These are phyloP conservation scores for Oryzias javanicus DNA, from an alignment of 2,113 vertebrate species.

Conservation along the genomic window DNA sequence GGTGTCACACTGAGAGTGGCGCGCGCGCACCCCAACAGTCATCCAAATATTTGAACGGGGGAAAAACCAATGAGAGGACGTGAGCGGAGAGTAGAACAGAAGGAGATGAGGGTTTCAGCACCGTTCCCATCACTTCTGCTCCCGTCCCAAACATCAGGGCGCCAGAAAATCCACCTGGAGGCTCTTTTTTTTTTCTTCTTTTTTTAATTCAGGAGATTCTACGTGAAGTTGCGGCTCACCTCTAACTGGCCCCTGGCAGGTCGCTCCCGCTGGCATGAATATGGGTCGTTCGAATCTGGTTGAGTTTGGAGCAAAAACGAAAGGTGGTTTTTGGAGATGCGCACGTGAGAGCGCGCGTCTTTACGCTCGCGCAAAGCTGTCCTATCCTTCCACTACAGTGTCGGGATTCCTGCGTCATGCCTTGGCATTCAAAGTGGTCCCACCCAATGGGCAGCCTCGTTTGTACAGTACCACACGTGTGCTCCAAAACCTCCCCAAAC, in stretches of 20 bases:
- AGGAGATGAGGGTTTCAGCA: conserved; percentile 61
- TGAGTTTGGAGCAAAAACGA: not conserved
- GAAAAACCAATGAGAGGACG: conserved; percentile 3
- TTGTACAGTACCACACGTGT: not conserved
- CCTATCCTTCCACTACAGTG: not conserved
- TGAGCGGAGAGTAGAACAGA: conserved; percentile 36
- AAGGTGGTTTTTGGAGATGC: too few relatives aligned
- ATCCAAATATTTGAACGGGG: conserved; percentile 5
- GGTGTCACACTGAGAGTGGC: not conserved
- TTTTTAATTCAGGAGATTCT: too few relatives aligned
- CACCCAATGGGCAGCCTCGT: conserved; percentile 48
- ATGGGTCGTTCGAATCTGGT: conserved; percentile 34
- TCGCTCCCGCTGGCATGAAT: conserved; percentile 16
- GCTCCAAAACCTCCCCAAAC: too few relatives aligned
- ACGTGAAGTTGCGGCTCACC: conserved; percentile 33
- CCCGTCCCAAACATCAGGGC: conserved; percentile 31
- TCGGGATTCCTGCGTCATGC: conserved; percentile 59
- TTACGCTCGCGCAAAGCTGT: not conserved
- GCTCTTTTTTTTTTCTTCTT: not conserved
- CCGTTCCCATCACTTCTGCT: conserved; percentile 58
- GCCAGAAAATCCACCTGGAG: conserved; percentile 3
- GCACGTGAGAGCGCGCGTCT: too few relatives aligned
- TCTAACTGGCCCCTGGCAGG: conserved; percentile 39
- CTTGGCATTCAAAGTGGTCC: conserved; percentile 46
- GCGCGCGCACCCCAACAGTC: not conserved